A percentile compares a stretch with the other conserved stretches of the same genome.
phyloP scores from a whole-genome alignment of 2,113 vertebrate species.

The Proterorhinus semilunaris region DNA sequence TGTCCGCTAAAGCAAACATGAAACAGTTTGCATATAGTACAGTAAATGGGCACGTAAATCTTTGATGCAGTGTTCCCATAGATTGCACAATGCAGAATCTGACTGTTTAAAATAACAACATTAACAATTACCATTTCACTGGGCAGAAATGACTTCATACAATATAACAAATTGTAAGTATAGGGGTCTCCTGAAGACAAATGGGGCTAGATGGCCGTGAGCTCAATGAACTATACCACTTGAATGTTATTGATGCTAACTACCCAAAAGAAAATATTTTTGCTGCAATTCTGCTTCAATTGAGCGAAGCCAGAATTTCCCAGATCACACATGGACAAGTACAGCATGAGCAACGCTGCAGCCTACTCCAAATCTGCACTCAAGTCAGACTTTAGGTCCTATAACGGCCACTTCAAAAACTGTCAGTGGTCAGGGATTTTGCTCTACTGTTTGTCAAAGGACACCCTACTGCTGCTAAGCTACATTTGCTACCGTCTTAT shows the following conservation, averaged over 20 bases:
- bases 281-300: constrained; percentile 53
- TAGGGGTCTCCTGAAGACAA: constrained; percentile 50
- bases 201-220: constrained; percentile 52
- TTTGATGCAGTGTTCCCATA: neutral
- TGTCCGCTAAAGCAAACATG: too few species aligned
- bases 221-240: constrained; percentile 57
- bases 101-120: constrained; percentile 15
- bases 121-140: constrained; percentile 17
- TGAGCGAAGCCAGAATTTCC: constrained; percentile 62
- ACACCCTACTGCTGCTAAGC: too few species aligned
- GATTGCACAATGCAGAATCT: constrained; percentile 1
- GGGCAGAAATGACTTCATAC: constrained; percentile 50
- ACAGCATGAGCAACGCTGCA: constrained; percentile 18
- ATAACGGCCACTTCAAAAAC: neutral
- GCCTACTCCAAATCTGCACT: neutral
- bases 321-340: constrained; percentile 24
- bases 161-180: constrained; percentile 36
- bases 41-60: too few species aligned
- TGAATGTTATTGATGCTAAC: constrained; percentile 58
- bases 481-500: too few species aligned
- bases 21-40: too few species aligned
- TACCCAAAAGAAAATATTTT: constrained; percentile 64
- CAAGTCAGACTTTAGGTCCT: neutral
- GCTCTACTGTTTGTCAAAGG: too few species aligned
- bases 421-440: neutral